Evolutionary conservation across 2,888 invertebrate genomes (phyloP).

Genomic region (Himalopsyche tibetana): DNA sequence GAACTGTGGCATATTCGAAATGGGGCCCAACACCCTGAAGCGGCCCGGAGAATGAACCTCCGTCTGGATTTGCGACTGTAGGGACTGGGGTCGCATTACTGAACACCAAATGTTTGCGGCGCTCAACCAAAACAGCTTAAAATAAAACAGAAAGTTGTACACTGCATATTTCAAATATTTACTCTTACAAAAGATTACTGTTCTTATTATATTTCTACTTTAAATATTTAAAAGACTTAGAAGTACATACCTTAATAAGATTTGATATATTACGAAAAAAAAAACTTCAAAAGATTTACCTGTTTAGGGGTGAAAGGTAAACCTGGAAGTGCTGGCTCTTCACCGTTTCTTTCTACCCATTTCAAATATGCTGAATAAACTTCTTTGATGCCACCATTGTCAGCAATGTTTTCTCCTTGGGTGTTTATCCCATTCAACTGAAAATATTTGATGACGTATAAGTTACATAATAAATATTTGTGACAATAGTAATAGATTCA

Average conservation of each 20-base stretch:
- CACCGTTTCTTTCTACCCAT: constrained; percentile 83
- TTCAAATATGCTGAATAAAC: constrained; percentile 90
- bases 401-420: constrained; percentile 96
- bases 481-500: too few relatives aligned
- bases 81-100: constrained; percentile 84
- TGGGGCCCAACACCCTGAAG: constrained; percentile 91
- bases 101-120: constrained; percentile 94
- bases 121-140: constrained; percentile 88
- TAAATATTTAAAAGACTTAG: too few relatives aligned
- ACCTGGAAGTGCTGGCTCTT: constrained; percentile 84
- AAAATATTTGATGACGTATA: constrained; percentile 66
- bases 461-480: neutral
- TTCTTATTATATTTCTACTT: too few relatives aligned
- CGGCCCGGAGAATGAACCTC: constrained; percentile 88
- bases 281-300: constrained; percentile 68
- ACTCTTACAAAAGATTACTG: too few relatives aligned
- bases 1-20: constrained; percentile 95
- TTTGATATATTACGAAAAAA: too few relatives aligned
- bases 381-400: constrained; percentile 95
- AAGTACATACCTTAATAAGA: too few relatives aligned
- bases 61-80: constrained; percentile 87
- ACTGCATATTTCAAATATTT: too few relatives aligned
- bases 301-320: constrained; percentile 82
- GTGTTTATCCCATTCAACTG: constrained; percentile 94
- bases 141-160: neutral